Evolutionary conservation across 2,797 vertebrate genomes (phyloP), one percentile per base, ranked within the genome.

Genomic region (Protosalanx chinensis): DNA sequence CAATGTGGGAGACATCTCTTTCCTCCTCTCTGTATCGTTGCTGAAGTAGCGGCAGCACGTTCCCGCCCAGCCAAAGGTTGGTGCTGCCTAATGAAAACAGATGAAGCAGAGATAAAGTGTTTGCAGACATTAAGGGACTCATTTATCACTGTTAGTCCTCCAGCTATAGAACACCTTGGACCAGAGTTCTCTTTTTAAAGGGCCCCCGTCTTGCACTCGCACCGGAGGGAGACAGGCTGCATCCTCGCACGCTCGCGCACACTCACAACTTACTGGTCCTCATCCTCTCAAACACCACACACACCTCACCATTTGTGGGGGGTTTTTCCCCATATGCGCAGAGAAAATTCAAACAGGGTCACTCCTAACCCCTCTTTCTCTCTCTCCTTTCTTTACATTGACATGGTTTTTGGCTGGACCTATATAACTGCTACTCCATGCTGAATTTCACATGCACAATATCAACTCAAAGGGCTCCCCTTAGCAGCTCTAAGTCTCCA

Each of bases 41-140:
- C 89, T 90, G 88, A 84, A 83, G 88, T 88, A 90, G 91, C 89
- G 88, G 86, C 86, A 80, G 89, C 90, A 91, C 89, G 88, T 91
- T 91, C 89, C 73, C 78, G 81, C 82, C 88, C 86, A 91, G 90
- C 91, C 91, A 92, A 92, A 93, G 91, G 91, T 92, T 90, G 88
- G 85, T 82, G 84, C 88, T 83, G 87, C 88, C 90, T 94, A 94
- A 94, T 94, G 93, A 93, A 93, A 94, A 93, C 92, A 93, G 92
- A 93, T 93, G 92, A 93, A 92, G 91, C 93, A 93, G 91, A 93
- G 92, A 93, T 91, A 92, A 93, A 91, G 89, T 93, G 92, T 93
- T 94, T 92, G 91, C 90, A 84, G 91, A 89, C 91, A 93, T 94
- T 93, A 94, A 90, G 91, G 87, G 89, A 91, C 89, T 89, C 92